These are phyloP conservation scores for Chelonia mydas DNA, from an alignment of 2,797 vertebrate species.

Conservation along the genomic window DNA sequence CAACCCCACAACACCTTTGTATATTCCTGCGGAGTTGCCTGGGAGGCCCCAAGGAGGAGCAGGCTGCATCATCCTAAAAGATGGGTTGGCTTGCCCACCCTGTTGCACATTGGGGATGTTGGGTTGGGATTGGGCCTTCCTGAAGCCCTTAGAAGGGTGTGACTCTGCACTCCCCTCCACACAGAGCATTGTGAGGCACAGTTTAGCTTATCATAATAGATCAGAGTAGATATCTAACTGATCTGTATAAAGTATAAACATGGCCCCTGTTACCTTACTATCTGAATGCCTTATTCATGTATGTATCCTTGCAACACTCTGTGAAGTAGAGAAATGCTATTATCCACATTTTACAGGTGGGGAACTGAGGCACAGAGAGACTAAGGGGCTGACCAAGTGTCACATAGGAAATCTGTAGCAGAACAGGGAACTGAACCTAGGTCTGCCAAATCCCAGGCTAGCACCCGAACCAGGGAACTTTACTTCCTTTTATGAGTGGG, in stretches of 20 bases:
- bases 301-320: neutral
- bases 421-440: neutral
- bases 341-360: neutral
- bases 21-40: neutral
- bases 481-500: neutral
- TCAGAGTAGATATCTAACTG: neutral
- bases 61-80: neutral
- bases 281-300: neutral
- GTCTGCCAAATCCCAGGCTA: neutral
- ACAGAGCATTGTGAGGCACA: neutral
- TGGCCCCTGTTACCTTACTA: neutral
- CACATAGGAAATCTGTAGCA: neutral
- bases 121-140: neutral
- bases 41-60: neutral
- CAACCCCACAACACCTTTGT: neutral
- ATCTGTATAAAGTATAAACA: neutral
- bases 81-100: neutral
- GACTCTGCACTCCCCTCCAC: neutral
- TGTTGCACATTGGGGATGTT: too few species aligned
- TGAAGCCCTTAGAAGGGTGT: neutral
- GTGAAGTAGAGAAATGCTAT: neutral
- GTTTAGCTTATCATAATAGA: neutral
- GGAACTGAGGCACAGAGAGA: neutral
- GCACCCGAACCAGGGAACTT: neutral
- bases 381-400: too few species aligned